Evolutionary conservation across 2,113 vertebrate species (phyloP).

Genomic region (Campylorhamphus procurvoides): DNA sequence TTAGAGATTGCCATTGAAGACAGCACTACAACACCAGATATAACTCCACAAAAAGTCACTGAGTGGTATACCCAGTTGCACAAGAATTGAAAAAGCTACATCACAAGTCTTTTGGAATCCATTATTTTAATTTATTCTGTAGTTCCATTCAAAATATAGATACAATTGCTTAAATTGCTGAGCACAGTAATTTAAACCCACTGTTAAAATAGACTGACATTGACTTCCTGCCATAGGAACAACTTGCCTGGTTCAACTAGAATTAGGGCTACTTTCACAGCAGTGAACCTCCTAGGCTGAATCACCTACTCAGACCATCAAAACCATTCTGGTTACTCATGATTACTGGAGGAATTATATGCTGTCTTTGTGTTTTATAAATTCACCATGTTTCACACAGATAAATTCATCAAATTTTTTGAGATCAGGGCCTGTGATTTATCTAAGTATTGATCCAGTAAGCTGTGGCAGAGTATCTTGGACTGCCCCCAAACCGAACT

Average conservation of each 20-base stretch:
- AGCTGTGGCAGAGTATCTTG: not conserved
- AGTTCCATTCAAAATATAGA: conserved; percentile 34
- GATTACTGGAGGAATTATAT: not conserved
- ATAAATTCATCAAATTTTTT: not conserved
- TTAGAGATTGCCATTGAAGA: not conserved
- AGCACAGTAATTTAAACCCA: not conserved
- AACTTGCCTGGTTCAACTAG: not conserved
- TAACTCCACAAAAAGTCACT: not conserved
- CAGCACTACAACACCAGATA: not conserved
- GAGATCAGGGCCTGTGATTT: not conserved
- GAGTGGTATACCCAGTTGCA: not conserved
- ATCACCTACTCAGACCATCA: not conserved
- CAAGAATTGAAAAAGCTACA: not conserved
- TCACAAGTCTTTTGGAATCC: not conserved
- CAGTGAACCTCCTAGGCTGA: not conserved
- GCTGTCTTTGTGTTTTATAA: not conserved
- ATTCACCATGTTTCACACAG: not conserved
- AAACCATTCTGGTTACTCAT: not conserved
- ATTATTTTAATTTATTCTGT: conserved; percentile 20
- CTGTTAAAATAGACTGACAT: not conserved
- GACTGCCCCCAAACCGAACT: not conserved
- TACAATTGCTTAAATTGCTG: not conserved
- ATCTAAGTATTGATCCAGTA: not conserved
- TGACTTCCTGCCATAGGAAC: not conserved
- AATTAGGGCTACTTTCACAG: not conserved